Conservation (phyloP, 1,140 invertebrate genomes). For the Venturia canescens region DNA sequence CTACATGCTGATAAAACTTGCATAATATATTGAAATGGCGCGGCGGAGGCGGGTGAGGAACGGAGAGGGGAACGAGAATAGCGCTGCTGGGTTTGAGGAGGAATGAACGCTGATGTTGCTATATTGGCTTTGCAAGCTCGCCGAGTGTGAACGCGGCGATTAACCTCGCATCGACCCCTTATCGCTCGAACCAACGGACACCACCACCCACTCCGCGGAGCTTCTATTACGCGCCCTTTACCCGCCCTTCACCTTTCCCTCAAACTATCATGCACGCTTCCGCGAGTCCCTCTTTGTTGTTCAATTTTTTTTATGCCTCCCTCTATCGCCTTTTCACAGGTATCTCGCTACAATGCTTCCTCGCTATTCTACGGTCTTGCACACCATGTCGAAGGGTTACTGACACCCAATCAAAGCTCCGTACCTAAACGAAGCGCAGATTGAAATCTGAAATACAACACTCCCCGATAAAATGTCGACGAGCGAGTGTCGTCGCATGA, state of each 20-base stretch:
- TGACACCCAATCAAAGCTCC: neutral
- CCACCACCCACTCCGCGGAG: conserved; percentile 16
- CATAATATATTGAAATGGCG: conserved; percentile 2
- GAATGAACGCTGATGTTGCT: conserved; percentile 17
- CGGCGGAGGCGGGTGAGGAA: too few species aligned
- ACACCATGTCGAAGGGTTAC: neutral
- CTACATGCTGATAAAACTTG: too few species aligned
- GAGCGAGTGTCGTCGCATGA: too few species aligned
- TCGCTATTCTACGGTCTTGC: neutral
- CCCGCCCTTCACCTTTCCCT: neutral
- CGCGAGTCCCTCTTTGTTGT: conserved; percentile 55
- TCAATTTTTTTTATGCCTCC: conserved; percentile 38
- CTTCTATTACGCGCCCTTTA: conserved; percentile 32
- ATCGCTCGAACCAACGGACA: conserved; percentile 38
- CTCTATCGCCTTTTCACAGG: conserved; percentile 20
- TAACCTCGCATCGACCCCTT: conserved; percentile 66
- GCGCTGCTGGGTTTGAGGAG: neutral
- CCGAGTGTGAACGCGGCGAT: conserved; percentile 66
- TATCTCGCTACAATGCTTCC: neutral
- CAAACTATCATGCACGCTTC: conserved; percentile 51
- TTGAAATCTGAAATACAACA: too few species aligned
- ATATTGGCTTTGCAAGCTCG: conserved; percentile 62
- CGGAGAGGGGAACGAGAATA: neutral
- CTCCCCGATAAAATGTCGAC: too few species aligned
- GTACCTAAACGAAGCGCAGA: too few species aligned